A percentile compares a stretch with the other conserved stretches of the same genome.
phyloP scores from a whole-genome alignment of 2,113 vertebrate species.

The Gorilla gorilla region DNA sequence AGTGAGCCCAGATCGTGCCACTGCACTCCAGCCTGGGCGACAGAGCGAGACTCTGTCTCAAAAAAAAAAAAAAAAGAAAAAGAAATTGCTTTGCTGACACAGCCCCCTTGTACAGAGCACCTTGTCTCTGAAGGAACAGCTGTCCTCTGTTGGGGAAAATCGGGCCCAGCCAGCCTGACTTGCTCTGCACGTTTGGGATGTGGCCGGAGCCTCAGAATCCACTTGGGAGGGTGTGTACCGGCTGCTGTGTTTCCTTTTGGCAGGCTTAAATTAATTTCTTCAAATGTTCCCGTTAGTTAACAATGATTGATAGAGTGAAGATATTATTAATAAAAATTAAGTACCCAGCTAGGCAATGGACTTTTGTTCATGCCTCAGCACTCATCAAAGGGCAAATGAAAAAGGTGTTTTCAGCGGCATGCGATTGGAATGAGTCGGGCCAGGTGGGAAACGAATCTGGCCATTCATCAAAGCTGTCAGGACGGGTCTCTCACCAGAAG shows the following conservation, averaged over 20 bases:
- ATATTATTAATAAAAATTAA: slow-evolving; percentile 30
- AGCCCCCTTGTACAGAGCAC: not conserved
- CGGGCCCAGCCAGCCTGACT: not conserved
- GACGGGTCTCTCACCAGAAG: too few species aligned
- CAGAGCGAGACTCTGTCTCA: too few species aligned
- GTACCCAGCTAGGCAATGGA: not conserved
- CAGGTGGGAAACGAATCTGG: not conserved
- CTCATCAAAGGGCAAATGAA: not conserved
- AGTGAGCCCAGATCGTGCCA: too few species aligned
- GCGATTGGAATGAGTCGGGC: fast-evolving
- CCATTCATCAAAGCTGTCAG: not conserved
- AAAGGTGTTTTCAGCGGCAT: not conserved
- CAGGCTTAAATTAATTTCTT: not conserved
- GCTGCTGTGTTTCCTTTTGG: not conserved
- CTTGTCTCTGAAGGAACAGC: not conserved
- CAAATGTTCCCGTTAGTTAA: not conserved
- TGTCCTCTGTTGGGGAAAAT: not conserved
- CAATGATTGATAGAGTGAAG: not conserved
- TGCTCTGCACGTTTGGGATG: fast-evolving
- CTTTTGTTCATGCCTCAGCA: not conserved
- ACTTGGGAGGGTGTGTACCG: fast-evolving
- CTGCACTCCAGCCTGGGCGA: too few species aligned
- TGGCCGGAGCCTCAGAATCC: fast-evolving
- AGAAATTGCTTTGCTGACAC: too few species aligned
- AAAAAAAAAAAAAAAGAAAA: too few species aligned